phyloP scores from a whole-genome alignment of 2,888 invertebrate genomes.

The Drosophila multiciliata region DNA sequence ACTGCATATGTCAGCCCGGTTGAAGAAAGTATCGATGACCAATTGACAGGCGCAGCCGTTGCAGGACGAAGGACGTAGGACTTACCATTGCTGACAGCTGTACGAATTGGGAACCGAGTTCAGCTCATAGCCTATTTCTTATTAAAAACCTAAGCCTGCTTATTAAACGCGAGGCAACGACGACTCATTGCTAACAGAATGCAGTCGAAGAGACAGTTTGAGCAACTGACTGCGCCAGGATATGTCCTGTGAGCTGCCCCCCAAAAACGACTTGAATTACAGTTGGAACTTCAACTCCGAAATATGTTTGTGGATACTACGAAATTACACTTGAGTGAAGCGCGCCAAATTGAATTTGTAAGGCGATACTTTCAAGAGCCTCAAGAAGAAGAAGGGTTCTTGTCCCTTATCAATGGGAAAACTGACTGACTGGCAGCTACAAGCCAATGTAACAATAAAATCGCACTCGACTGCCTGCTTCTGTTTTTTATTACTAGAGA shows the following conservation, averaged over 20 bases:
- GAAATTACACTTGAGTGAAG: conserved; percentile 80
- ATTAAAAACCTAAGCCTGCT: conserved; percentile 78
- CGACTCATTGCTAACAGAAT: conserved; percentile 56
- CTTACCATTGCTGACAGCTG: conserved; percentile 75
- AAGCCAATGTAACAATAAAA: conserved; percentile 67
- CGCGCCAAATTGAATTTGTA: conserved; percentile 82
- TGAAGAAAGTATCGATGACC: conserved; percentile 77
- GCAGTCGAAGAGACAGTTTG: conserved; percentile 40
- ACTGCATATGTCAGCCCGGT: conserved; percentile 18
- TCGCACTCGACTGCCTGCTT: conserved; percentile 40
- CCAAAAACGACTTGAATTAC: conserved; percentile 77
- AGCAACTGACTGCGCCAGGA: conserved; percentile 48
- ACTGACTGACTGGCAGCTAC: conserved; percentile 29
- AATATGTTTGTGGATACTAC: conserved; percentile 66
- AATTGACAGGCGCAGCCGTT: conserved; percentile 59
- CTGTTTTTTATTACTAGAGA: conserved; percentile 71
- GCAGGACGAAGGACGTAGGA: conserved; percentile 29
- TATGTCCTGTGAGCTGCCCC: conserved; percentile 45
- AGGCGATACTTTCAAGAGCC: conserved; percentile 73
- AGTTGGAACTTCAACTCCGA: conserved; percentile 62
- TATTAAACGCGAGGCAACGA: conserved; percentile 60
- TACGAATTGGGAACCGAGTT: conserved; percentile 47
- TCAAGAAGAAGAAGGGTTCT: conserved; percentile 56
- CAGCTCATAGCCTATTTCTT: conserved; percentile 65
- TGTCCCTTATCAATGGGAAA: conserved; percentile 56